These are phyloP conservation scores for Brienomyrus longianalis DNA, from an alignment of 2,113 vertebrate genomes.

Conservation along the genomic window DNA sequence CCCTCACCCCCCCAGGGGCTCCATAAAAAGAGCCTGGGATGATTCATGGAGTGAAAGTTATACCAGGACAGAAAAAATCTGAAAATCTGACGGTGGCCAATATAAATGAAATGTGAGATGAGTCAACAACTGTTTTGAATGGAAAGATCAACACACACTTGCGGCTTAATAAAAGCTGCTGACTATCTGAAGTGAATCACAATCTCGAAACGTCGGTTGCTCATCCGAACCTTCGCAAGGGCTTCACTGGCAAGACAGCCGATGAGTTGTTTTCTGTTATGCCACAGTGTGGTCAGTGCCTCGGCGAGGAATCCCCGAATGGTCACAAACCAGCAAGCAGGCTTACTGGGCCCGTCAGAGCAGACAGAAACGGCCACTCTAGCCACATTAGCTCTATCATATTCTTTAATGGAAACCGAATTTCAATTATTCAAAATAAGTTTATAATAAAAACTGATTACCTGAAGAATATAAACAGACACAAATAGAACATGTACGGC, in stretches of 20 bases:
- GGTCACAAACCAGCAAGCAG: neutral
- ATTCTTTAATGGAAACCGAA: neutral
- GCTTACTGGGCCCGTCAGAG: neutral
- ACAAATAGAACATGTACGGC: neutral
- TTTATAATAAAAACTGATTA: neutral
- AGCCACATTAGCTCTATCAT: neutral
- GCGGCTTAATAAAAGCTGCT: neutral
- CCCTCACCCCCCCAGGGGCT: neutral
- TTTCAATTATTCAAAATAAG: neutral
- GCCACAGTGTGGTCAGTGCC: neutral
- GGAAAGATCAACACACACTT: conserved; percentile 4
- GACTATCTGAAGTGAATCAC: conserved; percentile 1
- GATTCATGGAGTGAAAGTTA: conserved; percentile 15
- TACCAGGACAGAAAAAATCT: conserved; percentile 11
- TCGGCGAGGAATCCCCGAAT: neutral
- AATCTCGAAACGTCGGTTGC: neutral
- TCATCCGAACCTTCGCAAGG: neutral
- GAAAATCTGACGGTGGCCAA: conserved; percentile 11
- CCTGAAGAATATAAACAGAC: neutral
- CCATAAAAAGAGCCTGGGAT: conserved; percentile 11
- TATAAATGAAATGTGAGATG: conserved; percentile 12
- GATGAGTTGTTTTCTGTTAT: neutral
- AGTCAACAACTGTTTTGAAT: conserved; percentile 7
- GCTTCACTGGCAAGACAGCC: neutral
- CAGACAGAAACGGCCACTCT: neutral